Evolutionary conservation across 2,888 invertebrate genomes (phyloP).

Genomic region (Petrophora chlorosata): DNA sequence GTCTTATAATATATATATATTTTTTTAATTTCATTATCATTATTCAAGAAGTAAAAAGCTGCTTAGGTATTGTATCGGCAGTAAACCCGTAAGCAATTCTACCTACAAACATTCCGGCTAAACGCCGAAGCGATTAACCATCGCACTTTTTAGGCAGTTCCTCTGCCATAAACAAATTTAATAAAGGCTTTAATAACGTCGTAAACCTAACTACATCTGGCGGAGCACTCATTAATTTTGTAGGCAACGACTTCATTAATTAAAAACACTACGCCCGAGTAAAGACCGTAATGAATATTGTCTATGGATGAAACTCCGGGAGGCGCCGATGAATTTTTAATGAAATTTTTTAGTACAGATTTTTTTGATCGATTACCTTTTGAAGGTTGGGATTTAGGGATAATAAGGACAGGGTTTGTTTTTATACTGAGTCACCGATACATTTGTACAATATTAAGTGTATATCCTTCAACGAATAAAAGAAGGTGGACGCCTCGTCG

Average conservation of each 20-base stretch:
- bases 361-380: slow-evolving; percentile 23
- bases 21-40: too few relatives aligned
- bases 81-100: too few relatives aligned
- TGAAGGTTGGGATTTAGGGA: too few relatives aligned
- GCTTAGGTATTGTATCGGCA: too few relatives aligned
- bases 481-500: too few relatives aligned
- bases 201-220: slow-evolving; percentile 34
- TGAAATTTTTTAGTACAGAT: slow-evolving; percentile 17
- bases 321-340: slow-evolving; percentile 32
- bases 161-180: slow-evolving; percentile 34
- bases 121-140: slow-evolving; percentile 10
- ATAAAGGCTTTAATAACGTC: slow-evolving; percentile 35
- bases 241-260: slow-evolving; percentile 61
- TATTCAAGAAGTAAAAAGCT: too few relatives aligned
- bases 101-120: slow-evolving; percentile 9
- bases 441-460: too few relatives aligned
- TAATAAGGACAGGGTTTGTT: too few relatives aligned
- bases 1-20: too few relatives aligned
- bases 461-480: too few relatives aligned
- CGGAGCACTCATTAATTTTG: slow-evolving; percentile 56
- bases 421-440: too few relatives aligned
- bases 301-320: slow-evolving; percentile 36
- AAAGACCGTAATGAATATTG: slow-evolving; percentile 58
- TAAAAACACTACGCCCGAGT: slow-evolving; percentile 68
- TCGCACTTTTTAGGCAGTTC: slow-evolving; percentile 29